Conservation (phyloP, 2,888 invertebrate species). For the Amiota communis region DNA sequence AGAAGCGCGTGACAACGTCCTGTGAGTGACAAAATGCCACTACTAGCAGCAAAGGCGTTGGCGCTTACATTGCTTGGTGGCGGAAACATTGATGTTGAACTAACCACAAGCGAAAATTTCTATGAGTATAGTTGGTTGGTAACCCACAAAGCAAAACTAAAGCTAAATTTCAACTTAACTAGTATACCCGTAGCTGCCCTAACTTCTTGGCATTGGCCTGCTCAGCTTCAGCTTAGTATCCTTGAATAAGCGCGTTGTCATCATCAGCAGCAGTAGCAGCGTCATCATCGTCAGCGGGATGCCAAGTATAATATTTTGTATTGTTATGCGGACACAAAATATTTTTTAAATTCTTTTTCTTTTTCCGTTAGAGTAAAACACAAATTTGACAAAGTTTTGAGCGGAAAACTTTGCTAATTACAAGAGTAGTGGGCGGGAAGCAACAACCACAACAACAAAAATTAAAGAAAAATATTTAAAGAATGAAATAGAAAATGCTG, state of each 20-base stretch:
- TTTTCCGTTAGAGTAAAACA: conserved; percentile 20
- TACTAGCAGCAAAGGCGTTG: neutral
- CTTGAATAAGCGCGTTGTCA: neutral
- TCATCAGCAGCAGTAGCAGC: neutral
- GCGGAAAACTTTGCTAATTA: conserved; percentile 63
- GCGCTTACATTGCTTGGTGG: no score
- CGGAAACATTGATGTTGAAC: conserved; percentile 5
- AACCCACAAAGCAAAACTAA: neutral
- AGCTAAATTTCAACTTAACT: neutral
- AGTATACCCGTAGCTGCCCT: neutral
- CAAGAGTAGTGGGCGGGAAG: conserved; percentile 54
- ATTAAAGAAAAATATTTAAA: conserved; percentile 25
- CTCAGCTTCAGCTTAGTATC: neutral
- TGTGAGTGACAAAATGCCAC: conserved; percentile 12
- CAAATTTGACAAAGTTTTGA: conserved; percentile 53
- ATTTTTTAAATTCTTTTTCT: conserved; percentile 34
- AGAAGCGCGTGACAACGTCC: neutral
- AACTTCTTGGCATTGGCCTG: conserved; percentile 6
- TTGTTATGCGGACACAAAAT: conserved; percentile 51
- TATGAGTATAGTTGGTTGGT: neutral
- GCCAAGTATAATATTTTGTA: conserved; percentile 34
- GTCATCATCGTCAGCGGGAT: conserved; percentile 2
- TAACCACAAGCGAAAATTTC: conserved; percentile 9
- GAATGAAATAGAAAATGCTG: conserved; percentile 42
- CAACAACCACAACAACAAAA: neutral